Conservation (phyloP, 2,113 vertebrate genomes). For the Rutilus rutilus region DNA sequence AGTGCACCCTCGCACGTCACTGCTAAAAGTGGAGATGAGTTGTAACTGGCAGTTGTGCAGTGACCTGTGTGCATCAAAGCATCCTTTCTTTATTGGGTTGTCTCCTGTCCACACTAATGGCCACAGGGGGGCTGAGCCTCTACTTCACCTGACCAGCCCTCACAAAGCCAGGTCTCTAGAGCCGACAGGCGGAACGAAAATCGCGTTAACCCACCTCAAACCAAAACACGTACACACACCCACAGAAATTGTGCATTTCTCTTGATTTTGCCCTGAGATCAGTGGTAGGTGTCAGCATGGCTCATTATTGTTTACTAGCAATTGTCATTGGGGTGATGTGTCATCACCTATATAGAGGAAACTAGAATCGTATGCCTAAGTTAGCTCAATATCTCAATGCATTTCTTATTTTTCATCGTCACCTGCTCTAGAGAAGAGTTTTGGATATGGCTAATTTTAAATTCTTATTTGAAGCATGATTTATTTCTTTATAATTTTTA, state of each 20-base stretch:
- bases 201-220: constrained; percentile 77
- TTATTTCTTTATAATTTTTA: neutral
- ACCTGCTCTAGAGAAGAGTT: neutral
- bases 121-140: constrained; percentile 73
- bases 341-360: constrained; percentile 69
- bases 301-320: constrained; percentile 73
- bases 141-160: constrained; percentile 79
- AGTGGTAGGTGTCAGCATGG: constrained; percentile 71
- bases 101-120: constrained; percentile 81
- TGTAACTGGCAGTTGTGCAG: constrained; percentile 79
- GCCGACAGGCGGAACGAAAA: constrained; percentile 80
- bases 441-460: neutral
- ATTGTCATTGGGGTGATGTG: constrained; percentile 67
- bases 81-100: constrained; percentile 76
- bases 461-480: neutral
- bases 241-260: constrained; percentile 61
- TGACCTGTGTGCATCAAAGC: constrained; percentile 80
- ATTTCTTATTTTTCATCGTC: neutral
- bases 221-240: constrained; percentile 65
- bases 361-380: constrained; percentile 40
- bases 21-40: constrained; percentile 70
- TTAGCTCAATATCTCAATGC: neutral
- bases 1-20: constrained; percentile 60
- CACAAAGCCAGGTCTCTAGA: constrained; percentile 74
- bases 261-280: constrained; percentile 66